Evolutionary conservation across 2,113 vertebrate genomes (phyloP).

Genomic region (Melanocharis versteri): DNA sequence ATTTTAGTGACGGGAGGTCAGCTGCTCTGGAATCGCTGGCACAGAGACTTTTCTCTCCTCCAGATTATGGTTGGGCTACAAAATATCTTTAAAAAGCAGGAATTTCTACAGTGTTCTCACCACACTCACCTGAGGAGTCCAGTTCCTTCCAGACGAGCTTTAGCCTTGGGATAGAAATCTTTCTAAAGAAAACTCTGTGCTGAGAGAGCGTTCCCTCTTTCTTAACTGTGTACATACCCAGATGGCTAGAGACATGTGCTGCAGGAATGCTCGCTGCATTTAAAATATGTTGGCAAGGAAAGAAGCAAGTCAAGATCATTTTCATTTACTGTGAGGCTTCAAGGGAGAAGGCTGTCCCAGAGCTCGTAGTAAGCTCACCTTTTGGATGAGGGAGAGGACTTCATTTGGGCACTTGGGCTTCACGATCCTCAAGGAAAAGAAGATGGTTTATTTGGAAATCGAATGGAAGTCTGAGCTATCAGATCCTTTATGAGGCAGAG

Average conservation of each 20-base stretch:
- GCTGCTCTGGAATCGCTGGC: not conserved
- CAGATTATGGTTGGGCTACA: not conserved
- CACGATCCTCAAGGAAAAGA: not conserved
- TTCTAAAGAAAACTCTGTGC: not conserved
- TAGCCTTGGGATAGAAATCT: not conserved
- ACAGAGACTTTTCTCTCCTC: not conserved
- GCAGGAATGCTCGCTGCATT: not conserved
- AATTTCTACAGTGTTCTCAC: not conserved
- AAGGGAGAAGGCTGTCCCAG: not conserved
- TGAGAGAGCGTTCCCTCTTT: not conserved
- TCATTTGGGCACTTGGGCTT: not conserved
- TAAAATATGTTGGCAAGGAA: not conserved
- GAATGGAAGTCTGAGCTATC: not conserved
- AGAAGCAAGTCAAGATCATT: not conserved
- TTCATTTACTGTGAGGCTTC: not conserved
- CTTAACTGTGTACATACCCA: not conserved
- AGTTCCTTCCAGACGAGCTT: not conserved
- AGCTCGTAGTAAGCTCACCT: not conserved
- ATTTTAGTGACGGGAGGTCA: not conserved
- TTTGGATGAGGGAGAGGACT: not conserved
- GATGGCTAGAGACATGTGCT: not conserved
- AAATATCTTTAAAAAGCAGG: not conserved
- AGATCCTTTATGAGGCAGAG: not conserved
- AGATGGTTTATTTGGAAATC: not conserved
- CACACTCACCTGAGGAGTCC: not conserved